Base-by-base conservation (phyloP, 92 coral and sea anemone genomes). In the Montipora capitata region DNA sequence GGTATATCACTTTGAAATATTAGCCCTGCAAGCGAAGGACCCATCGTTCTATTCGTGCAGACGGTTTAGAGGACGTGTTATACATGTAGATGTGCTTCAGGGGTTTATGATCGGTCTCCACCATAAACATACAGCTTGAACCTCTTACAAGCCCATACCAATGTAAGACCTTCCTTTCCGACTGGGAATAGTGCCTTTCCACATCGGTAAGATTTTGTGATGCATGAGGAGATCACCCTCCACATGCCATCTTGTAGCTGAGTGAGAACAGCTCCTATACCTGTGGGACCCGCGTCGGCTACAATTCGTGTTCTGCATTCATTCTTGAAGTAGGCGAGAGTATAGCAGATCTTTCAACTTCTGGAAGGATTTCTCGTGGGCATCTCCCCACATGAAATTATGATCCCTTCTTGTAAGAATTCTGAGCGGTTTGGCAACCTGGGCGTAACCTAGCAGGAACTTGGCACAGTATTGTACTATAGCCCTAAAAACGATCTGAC, bases 21-120 rank as follows among this genome's bases (percentile, higher is more conserved):
- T 88, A 81, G 8, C 80, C 51, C 74, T 81, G 75, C 9, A 88
- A 7, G 10, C 87, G 61, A 41, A 78, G 91, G 18, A 78, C 79
- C 91, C 91, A 86, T 27, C 84, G 40, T 43, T 85, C 80, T 40
- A 78, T 20, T 67, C 86, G 38, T 27, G 86, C 93, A 39, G 90
- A 84, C 1, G 90, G 74, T 64, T 92, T 88, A n/a, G 90, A 83
- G 39, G 87, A 56, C 11, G 7, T 15, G 42, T 51, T 27, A 27
- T 27, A 27, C 35, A 1, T 77, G 57, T 39, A 83, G 17, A 88
- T 92, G 58, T 57, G 65, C 83, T 83, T 71, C 20, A 86, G 66
- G 18, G 91, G 91, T 62, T 92, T 89, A 40, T 89, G 91, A 82
- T 86, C 92, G 17, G 93, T 93, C 44, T 79, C 87, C 17, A 79